These are phyloP conservation scores for Aegotheles bennettii DNA, from an alignment of 2,113 vertebrate species.

Conservation along the genomic window DNA sequence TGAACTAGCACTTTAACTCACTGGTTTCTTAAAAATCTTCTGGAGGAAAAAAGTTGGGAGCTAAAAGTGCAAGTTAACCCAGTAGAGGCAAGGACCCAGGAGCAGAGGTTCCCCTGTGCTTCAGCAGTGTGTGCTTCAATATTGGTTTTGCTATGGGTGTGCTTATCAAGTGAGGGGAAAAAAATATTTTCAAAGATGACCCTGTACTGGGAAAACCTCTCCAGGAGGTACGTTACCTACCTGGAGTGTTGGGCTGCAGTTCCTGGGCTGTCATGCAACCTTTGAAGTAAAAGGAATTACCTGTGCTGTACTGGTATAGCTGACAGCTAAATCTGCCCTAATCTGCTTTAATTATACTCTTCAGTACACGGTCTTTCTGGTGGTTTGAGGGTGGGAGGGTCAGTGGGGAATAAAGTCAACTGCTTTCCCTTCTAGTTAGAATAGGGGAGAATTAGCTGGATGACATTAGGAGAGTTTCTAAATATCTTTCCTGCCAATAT, in stretches of 20 bases:
- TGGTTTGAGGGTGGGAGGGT: slow-evolving; percentile 64
- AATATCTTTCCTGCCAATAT: slow-evolving; percentile 79
- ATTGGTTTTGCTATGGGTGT: not conserved
- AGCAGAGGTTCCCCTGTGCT: not conserved
- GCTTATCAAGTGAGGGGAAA: not conserved
- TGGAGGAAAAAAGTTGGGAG: not conserved
- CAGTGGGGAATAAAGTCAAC: slow-evolving; percentile 67
- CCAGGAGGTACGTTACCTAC: not conserved
- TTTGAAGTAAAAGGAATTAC: slow-evolving; percentile 1
- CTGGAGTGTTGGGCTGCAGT: not conserved
- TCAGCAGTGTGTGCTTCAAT: not conserved
- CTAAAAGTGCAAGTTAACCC: not conserved
- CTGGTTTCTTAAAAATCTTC: not conserved
- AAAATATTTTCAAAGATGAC: not conserved
- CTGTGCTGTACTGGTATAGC: not conserved
- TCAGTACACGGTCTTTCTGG: slow-evolving; percentile 55
- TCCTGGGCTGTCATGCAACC: not conserved
- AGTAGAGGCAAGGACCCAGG: fast-evolving
- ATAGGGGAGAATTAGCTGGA: slow-evolving; percentile 52
- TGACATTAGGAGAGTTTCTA: slow-evolving; percentile 69
- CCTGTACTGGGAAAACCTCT: not conserved
- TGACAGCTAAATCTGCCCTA: slow-evolving; percentile 50
- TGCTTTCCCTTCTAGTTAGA: slow-evolving; percentile 54
- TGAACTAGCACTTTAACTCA: not conserved
- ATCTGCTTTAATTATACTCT: slow-evolving; percentile 62